These are phyloP conservation scores for Timandra comae DNA, from an alignment of 2,888 invertebrate species.

Conservation along the genomic window DNA sequence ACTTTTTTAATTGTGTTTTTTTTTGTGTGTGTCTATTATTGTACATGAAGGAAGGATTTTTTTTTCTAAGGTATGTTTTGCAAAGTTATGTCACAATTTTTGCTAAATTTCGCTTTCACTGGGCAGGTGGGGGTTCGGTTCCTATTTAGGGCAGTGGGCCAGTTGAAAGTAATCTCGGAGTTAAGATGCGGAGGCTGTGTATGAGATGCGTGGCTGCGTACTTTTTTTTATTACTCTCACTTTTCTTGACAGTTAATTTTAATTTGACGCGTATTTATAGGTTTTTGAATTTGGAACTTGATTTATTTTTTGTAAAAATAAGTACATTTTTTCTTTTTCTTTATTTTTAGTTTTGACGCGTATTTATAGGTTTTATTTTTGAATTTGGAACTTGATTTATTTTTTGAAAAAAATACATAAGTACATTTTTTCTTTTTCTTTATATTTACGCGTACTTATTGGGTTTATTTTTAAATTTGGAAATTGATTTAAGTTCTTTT, in stretches of 20 bases:
- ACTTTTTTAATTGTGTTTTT: slow-evolving; percentile 4
- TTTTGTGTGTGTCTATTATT: slow-evolving; percentile 8
- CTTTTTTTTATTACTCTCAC: background rate
- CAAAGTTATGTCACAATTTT: slow-evolving; percentile 48
- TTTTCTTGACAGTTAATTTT: background rate
- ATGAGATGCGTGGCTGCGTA: background rate
- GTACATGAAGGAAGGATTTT: slow-evolving; percentile 12
- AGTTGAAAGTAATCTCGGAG: slow-evolving; percentile 33
- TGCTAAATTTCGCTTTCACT: slow-evolving; percentile 50
- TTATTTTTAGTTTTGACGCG: too few relatives aligned
- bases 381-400: too few relatives aligned
- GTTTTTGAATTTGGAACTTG: too few relatives aligned
- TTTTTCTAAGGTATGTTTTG: slow-evolving; percentile 33
- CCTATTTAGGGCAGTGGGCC: slow-evolving; percentile 49
- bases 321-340: too few relatives aligned
- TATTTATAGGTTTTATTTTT: too few relatives aligned
- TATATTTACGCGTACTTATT: too few relatives aligned
- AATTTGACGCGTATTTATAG: too few relatives aligned
- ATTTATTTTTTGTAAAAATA: too few relatives aligned
- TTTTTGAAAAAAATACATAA: too few relatives aligned
- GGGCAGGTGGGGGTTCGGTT: slow-evolving; percentile 26
- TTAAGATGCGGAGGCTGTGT: slow-evolving; percentile 35
- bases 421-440: too few relatives aligned
- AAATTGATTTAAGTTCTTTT: too few relatives aligned
- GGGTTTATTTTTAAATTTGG: too few relatives aligned